Evolutionary conservation across 2,888 invertebrate species (phyloP).

Genomic region (Stomorhina lunata): DNA sequence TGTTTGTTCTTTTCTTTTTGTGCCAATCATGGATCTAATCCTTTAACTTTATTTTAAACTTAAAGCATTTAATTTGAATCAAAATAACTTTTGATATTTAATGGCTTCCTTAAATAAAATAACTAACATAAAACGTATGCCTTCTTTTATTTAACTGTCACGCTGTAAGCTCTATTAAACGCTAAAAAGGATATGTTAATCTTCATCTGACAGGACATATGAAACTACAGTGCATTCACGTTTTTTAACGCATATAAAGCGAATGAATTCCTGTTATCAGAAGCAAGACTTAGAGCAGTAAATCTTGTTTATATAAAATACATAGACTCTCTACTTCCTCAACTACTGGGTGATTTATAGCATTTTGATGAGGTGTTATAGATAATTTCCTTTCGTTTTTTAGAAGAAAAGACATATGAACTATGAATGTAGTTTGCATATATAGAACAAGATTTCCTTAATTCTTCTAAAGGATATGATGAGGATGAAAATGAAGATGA

Average conservation of each 20-base stretch:
- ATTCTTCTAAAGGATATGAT: conserved; percentile 14
- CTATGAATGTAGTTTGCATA: conserved; percentile 43
- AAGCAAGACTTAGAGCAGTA: neutral
- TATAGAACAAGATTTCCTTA: conserved; percentile 12
- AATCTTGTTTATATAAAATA: conserved; percentile 9
- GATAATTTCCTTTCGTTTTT: conserved; percentile 29
- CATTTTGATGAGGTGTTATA: conserved; percentile 53
- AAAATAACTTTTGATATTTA: conserved; percentile 33
- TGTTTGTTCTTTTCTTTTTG: too few species aligned
- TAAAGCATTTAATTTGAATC: conserved; percentile 19
- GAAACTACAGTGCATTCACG: neutral
- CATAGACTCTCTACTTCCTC: neutral
- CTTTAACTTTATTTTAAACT: neutral
- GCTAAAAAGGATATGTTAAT: conserved; percentile 40
- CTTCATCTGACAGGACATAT: conserved; percentile 53
- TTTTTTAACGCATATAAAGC: neutral
- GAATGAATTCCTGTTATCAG: neutral
- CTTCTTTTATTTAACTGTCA: conserved; percentile 45
- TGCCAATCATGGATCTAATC: too few species aligned
- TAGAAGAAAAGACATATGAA: neutral
- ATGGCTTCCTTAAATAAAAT: conserved; percentile 13
- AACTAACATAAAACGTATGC: conserved; percentile 32
- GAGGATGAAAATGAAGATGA: conserved; percentile 58
- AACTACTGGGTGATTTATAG: conserved; percentile 52
- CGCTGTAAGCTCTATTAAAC: conserved; percentile 18